These are phyloP conservation scores for Lophura nycthemera DNA, from an alignment of 2,113 vertebrate genomes.

Conservation along the genomic window DNA sequence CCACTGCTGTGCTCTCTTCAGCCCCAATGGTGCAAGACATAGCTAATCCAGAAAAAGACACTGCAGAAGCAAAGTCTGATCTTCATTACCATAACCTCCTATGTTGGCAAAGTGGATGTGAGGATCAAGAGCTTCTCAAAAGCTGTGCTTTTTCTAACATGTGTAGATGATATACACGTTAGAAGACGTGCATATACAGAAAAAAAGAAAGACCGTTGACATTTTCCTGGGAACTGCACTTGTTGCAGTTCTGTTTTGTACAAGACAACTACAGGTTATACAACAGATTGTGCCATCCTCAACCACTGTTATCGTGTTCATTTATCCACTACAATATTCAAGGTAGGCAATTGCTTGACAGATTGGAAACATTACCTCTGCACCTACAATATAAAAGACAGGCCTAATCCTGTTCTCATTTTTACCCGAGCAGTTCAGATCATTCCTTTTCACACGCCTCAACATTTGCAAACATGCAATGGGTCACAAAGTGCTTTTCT, in stretches of 20 bases:
- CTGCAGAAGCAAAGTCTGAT: not conserved
- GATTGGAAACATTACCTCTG: not conserved
- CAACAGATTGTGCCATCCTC: fast-evolving
- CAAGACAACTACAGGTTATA: not conserved
- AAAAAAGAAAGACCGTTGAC: not conserved
- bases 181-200: not conserved
- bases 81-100: not conserved
- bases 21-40: not conserved
- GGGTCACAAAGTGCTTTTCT: not conserved
- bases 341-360: not conserved
- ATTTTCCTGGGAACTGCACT: not conserved
- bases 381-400: not conserved
- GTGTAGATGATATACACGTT: not conserved
- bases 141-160: not conserved
- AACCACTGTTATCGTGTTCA: not conserved
- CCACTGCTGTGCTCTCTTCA: not conserved
- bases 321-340: not conserved
- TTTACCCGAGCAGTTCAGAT: not conserved
- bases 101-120: not conserved
- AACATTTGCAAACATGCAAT: not conserved
- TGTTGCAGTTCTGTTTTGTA: too few relatives aligned
- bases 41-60: not conserved
- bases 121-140: not conserved
- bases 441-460: not conserved
- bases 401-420: conserved; percentile 14